Base-by-base conservation (phyloP, 2,797 vertebrate species). In the Diceros bicornis region DNA sequence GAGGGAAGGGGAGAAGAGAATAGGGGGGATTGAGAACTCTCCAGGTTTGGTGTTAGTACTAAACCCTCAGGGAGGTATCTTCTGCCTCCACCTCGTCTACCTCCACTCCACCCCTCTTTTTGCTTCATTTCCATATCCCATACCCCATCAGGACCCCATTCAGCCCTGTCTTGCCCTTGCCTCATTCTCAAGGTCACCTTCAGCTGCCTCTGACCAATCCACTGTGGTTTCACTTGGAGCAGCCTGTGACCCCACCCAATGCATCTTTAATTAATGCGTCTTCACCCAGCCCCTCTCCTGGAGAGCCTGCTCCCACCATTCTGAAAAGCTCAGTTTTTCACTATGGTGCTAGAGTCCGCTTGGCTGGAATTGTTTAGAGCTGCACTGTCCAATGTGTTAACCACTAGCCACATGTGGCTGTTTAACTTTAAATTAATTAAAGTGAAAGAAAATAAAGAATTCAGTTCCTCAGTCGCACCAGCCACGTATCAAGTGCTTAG, bases 351-450 rank as follows among this genome's bases (percentile, higher is more conserved):
- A n/a, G 50, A 29, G 41, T 4, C 52, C 4, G 0, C 61, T 75
- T n/a, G 71, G 6, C 37, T 84, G 61, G 47, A 86, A 62, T 62
- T 61, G 57, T 34, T 57, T 81, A 47, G 68, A 57, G 11, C 17
- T 7, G 10, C 32, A 21, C 55, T 61, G 8, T 66, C 25, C 47
- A 79, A 1, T 66, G 32, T 47, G 18, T 44, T 84, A 81, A n/a
- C 27, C 52, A 18, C 7, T 57, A 72, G n/a, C 29, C 34, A 61
- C 47, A 52, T 27, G 16, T 41, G n/a, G 47, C n/a, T 88, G 34
- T 83, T 55, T 82, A 34, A 47, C 64, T 77, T 92, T 69, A 86
- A 77, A 61, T 83, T 57, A 79, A 97, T 84, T 91, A 66, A 96
- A 86, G 94, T 83, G 7, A 83, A 93, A 92, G 90, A 27, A 81